A percentile compares a stretch with the other conserved stretches of the same genome.
phyloP scores from a whole-genome alignment of 2,113 vertebrate species.

The Osmerus eperlanus region DNA sequence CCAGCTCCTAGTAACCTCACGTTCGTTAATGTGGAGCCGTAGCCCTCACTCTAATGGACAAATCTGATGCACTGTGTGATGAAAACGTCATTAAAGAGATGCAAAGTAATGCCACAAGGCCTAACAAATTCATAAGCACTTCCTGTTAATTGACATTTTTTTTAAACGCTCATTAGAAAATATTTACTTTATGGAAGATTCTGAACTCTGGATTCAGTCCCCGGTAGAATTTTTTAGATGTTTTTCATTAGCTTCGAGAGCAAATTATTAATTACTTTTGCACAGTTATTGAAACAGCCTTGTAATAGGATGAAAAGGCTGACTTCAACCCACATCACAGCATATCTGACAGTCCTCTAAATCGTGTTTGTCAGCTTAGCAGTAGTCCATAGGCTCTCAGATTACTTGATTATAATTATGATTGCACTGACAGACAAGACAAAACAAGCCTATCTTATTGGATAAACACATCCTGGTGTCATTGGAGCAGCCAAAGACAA shows the following conservation, averaged over 20 bases:
- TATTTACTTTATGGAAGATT: constrained; percentile 45
- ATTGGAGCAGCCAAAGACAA: constrained; percentile 5
- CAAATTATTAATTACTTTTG: constrained; percentile 35
- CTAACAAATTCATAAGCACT: constrained; percentile 24
- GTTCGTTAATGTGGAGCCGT: constrained; percentile 18
- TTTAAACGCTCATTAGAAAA: constrained; percentile 38
- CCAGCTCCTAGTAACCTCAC: not conserved
- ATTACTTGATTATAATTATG: constrained; percentile 51
- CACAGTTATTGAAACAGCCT: constrained; percentile 16
- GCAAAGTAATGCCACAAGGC: constrained; percentile 21
- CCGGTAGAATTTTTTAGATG: constrained; percentile 11
- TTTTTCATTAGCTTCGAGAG: constrained; percentile 22
- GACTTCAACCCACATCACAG: constrained; percentile 13
- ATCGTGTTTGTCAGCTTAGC: constrained; percentile 28
- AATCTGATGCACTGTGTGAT: constrained; percentile 24
- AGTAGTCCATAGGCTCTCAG: constrained; percentile 30
- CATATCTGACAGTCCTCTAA: not conserved
- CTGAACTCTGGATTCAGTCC: constrained; percentile 14
- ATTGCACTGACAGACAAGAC: constrained; percentile 9
- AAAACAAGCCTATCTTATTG: constrained; percentile 6
- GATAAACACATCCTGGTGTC: not conserved
- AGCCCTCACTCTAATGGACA: constrained; percentile 11
- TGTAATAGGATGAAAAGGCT: constrained; percentile 43
- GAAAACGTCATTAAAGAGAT: constrained; percentile 34
- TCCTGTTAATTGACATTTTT: constrained; percentile 34